Percentiles rank a stretch among this genome's conserved stretches.
These are phyloP conservation scores for Lacanobia wlatinum DNA, from an alignment of 2,888 invertebrate species.

Conservation along the genomic window DNA sequence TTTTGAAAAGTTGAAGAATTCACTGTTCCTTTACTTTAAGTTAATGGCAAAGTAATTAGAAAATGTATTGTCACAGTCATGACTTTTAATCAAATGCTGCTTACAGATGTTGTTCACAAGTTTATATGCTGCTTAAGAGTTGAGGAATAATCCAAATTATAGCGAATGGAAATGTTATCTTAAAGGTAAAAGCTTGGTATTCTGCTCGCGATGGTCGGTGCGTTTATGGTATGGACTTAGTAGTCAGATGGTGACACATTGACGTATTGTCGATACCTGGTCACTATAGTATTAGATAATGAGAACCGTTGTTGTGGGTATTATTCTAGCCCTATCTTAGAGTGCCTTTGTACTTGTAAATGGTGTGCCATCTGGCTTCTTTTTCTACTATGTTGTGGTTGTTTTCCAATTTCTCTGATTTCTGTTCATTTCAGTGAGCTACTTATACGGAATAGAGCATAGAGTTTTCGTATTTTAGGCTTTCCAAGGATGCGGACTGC, in stretches of 20 bases:
- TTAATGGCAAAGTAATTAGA: neutral
- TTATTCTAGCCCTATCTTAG: neutral
- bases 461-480: neutral
- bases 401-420: neutral
- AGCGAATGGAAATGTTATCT: slow-evolving; percentile 53
- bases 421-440: neutral
- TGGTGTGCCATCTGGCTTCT: neutral
- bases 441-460: neutral
- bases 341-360: neutral
- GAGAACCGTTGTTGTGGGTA: neutral
- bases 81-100: slow-evolving; percentile 29
- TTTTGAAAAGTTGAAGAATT: neutral
- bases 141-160: slow-evolving; percentile 51
- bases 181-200: slow-evolving; percentile 35
- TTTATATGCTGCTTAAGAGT: slow-evolving; percentile 41
- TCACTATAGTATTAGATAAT: slow-evolving; percentile 18
- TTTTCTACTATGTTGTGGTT: neutral
- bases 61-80: slow-evolving; percentile 40
- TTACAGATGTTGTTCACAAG: neutral
- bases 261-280: slow-evolving; percentile 33
- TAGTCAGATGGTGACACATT: slow-evolving; percentile 30
- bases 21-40: neutral
- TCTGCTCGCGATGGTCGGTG: slow-evolving; percentile 28
- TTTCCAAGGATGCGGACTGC: too few relatives aligned
- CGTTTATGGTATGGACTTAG: slow-evolving; percentile 42